Conservation (phyloP, 2,888 invertebrate genomes). For the Euproctis similis region DNA sequence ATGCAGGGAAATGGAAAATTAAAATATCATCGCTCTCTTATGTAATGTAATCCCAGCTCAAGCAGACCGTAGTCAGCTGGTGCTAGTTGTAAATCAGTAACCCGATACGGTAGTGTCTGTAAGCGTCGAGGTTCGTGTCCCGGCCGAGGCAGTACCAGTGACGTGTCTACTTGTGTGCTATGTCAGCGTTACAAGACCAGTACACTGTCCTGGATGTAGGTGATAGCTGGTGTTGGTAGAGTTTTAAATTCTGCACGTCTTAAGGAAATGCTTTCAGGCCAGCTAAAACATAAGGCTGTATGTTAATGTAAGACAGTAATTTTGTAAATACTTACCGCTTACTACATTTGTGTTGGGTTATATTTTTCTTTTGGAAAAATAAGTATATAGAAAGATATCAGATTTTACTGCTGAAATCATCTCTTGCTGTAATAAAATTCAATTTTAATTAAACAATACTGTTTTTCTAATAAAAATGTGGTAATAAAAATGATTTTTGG, state of each 20-base stretch:
- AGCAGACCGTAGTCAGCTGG: conserved; percentile 45
- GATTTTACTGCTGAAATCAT: too few relatives aligned
- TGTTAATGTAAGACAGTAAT: too few relatives aligned
- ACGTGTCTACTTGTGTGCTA: conserved; percentile 51
- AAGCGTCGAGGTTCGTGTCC: conserved; percentile 47
- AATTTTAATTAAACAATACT: too few relatives aligned
- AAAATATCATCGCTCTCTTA: conserved; percentile 17
- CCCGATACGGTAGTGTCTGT: conserved; percentile 60
- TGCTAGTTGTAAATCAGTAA: conserved; percentile 53
- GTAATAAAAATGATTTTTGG: too few relatives aligned
- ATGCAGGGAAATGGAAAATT: background rate
- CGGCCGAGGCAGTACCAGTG: conserved; percentile 31
- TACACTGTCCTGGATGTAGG: conserved; percentile 35
- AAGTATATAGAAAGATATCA: too few relatives aligned
- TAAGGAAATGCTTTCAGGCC: background rate
- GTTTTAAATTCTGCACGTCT: conserved; percentile 3
- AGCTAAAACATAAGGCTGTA: background rate
- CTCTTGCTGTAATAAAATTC: too few relatives aligned
- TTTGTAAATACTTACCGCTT: too few relatives aligned
- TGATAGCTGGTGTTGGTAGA: conserved; percentile 34
- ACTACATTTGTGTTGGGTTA: too few relatives aligned
- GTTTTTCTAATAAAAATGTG: too few relatives aligned
- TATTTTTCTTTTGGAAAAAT: too few relatives aligned
- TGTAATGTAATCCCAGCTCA: conserved; percentile 9
- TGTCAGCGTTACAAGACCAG: conserved; percentile 30